Conservation (phyloP, 2,888 invertebrate genomes). For the Caenorhabditis panamensis region DNA sequence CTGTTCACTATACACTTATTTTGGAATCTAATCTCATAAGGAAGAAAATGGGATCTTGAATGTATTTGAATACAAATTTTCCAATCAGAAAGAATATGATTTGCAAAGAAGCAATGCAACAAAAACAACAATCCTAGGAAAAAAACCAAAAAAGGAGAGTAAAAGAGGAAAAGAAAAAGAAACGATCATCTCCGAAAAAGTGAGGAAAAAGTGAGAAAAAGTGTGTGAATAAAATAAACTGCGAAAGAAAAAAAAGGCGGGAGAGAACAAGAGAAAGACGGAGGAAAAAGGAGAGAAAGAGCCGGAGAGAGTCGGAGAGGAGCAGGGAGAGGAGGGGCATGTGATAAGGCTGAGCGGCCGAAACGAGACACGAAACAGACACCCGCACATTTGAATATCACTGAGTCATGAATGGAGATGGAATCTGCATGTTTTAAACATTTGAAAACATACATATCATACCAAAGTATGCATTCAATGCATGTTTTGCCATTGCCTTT, state of each 20-base stretch:
- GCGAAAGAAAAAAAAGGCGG: constrained; percentile 12
- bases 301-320: background rate
- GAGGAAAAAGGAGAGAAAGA: constrained; percentile 9
- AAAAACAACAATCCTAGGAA: too few relatives aligned
- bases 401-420: background rate
- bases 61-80: too few relatives aligned
- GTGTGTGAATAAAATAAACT: constrained; percentile 1
- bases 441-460: too few relatives aligned
- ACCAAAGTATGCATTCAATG: too few relatives aligned
- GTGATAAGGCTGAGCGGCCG: constrained; percentile 35
- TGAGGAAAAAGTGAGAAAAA: background rate
- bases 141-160: too few relatives aligned
- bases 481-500: background rate
- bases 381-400: constrained; percentile 13
- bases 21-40: too few relatives aligned
- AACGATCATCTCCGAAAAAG: background rate
- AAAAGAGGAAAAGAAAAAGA: background rate
- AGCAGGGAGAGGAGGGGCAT: constrained; percentile 11
- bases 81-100: too few relatives aligned
- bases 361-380: constrained; percentile 14
- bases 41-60: too few relatives aligned
- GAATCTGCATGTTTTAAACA: constrained; percentile 4
- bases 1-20: too few relatives aligned
- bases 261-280: background rate
- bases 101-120: too few relatives aligned